Evolutionary conservation across 2,797 vertebrate species (phyloP).

Genomic region (Helarctos malayanus): DNA sequence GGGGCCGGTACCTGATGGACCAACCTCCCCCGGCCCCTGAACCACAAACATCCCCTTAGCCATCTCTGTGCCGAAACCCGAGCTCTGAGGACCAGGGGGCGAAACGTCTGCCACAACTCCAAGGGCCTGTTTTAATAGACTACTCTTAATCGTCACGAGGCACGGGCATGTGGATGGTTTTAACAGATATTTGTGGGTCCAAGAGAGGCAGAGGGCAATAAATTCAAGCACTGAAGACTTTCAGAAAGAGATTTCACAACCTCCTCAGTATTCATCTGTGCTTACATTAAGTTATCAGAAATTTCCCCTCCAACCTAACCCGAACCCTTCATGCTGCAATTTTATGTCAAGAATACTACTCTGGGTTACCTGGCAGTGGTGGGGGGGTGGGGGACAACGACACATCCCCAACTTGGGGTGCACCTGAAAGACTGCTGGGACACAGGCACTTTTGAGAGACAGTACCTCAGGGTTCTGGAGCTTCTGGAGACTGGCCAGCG

Average conservation of each 20-base stretch:
- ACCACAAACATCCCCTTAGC: not conserved
- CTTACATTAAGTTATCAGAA: not conserved
- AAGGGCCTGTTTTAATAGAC: not conserved
- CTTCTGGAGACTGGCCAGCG: too few relatives aligned
- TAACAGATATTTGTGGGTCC: not conserved
- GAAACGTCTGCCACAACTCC: fast-evolving
- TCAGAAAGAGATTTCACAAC: not conserved
- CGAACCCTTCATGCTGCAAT: not conserved
- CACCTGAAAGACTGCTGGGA: not conserved
- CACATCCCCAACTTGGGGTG: too few relatives aligned
- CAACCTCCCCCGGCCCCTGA: not conserved
- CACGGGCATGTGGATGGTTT: not conserved
- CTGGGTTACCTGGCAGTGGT: fast-evolving
- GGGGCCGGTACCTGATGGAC: fast-evolving
- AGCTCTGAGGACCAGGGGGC: not conserved
- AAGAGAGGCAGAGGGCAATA: not conserved
- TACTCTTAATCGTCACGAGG: fast-evolving
- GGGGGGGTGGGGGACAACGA: not conserved
- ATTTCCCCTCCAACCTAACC: not conserved
- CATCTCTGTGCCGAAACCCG: not conserved
- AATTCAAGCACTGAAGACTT: not conserved
- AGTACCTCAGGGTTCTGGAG: not conserved
- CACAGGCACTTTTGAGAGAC: not conserved
- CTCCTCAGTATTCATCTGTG: not conserved
- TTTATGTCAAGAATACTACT: not conserved